Conservation (phyloP, 2,888 invertebrate genomes). For the Lottia gigantea region DNA sequence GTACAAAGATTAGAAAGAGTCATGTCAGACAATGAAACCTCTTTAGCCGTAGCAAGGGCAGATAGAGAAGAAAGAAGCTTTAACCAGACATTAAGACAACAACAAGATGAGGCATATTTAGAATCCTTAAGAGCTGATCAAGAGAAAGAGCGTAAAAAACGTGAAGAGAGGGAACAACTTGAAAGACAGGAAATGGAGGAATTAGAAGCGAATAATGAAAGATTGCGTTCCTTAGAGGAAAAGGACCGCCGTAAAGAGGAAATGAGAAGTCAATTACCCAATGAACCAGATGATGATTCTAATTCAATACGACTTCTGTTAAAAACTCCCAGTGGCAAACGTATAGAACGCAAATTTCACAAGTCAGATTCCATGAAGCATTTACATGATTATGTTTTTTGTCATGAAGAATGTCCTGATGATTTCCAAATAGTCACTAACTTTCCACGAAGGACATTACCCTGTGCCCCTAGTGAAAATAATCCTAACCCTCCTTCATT, state of each 20-base stretch:
- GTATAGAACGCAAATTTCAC: slow-evolving; percentile 88
- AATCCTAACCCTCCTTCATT: slow-evolving; percentile 74
- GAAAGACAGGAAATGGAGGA: slow-evolving; percentile 69
- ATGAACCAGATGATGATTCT: slow-evolving; percentile 80
- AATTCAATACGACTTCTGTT: slow-evolving; percentile 86
- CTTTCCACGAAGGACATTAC: slow-evolving; percentile 88
- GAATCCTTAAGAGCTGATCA: slow-evolving; percentile 92
- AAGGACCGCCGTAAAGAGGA: slow-evolving; percentile 67
- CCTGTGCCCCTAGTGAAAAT: slow-evolving; percentile 72
- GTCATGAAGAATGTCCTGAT: slow-evolving; percentile 91
- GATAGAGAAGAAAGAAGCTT: slow-evolving; percentile 74
- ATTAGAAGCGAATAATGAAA: slow-evolving; percentile 39
- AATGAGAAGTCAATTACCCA: slow-evolving; percentile 65
- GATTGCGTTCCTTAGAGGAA: slow-evolving; percentile 57
- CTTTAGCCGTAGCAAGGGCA: slow-evolving; percentile 85
- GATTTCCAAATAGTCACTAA: slow-evolving; percentile 95
- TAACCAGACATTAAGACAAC: slow-evolving; percentile 85
- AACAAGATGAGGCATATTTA: slow-evolving; percentile 94
- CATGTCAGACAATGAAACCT: slow-evolving; percentile 87
- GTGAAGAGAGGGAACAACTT: slow-evolving; percentile 68
- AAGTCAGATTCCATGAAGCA: slow-evolving; percentile 85
- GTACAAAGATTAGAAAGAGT: slow-evolving; percentile 80
- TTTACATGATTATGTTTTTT: slow-evolving; percentile 94
- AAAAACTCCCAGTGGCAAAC: slow-evolving; percentile 88
- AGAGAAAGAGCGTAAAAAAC: slow-evolving; percentile 76